Percentiles rank a stretch among this genome's conserved stretches.
phyloP scores from a whole-genome alignment of 1,140 invertebrate species.

The Brachionus koreanus region DNA sequence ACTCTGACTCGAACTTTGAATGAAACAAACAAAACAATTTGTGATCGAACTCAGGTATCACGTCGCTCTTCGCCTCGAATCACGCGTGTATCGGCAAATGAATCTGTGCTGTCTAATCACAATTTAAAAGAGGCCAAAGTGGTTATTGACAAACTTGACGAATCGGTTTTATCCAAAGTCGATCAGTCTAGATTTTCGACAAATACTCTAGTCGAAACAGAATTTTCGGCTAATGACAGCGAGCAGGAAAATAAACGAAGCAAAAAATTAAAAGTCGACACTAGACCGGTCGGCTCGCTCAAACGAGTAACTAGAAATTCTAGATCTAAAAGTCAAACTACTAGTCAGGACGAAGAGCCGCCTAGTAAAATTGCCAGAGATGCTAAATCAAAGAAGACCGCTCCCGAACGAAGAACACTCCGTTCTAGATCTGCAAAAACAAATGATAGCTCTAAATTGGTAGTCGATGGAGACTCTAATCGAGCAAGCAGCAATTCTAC shows the following conservation, averaged over 20 bases:
- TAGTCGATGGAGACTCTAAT: background rate
- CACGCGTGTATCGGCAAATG: background rate
- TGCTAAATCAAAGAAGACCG: background rate
- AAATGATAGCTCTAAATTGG: background rate
- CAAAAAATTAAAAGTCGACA: background rate
- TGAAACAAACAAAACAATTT: background rate
- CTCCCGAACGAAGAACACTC: background rate
- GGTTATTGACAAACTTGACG: background rate
- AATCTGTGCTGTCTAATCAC: background rate
- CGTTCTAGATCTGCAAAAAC: background rate
- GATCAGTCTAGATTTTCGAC: background rate
- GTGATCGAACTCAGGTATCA: background rate
- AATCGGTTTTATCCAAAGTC: background rate
- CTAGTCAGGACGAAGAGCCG: background rate
- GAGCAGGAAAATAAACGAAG: background rate
- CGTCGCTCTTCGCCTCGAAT: background rate
- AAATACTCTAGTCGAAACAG: background rate
- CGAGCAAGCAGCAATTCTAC: background rate
- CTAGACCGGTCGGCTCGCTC: background rate
- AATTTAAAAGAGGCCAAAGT: background rate
- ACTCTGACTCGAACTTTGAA: slow-evolving; percentile 19
- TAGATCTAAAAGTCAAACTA: background rate
- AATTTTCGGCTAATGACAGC: background rate
- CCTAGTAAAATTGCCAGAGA: background rate
- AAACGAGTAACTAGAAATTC: background rate